Evolutionary conservation across 1,140 invertebrate genomes (phyloP).

Genomic region (Metopolophium dirhodum): DNA sequence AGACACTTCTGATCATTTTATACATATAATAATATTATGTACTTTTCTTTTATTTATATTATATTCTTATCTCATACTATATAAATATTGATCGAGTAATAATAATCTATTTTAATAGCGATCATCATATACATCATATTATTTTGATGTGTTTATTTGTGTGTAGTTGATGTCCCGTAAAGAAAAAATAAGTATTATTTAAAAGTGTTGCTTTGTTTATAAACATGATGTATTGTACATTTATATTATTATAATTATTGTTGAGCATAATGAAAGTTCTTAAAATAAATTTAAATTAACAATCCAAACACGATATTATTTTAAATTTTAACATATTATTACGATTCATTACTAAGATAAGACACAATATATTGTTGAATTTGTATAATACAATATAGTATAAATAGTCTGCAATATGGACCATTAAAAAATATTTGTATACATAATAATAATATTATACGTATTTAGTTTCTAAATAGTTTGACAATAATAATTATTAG

Average conservation of each 20-base stretch:
- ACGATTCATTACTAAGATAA: neutral
- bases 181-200: neutral
- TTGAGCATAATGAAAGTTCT: slow-evolving; percentile 29
- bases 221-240: slow-evolving; percentile 20
- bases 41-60: neutral
- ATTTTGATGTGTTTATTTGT: neutral
- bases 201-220: neutral
- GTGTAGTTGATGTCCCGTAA: neutral
- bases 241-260: neutral
- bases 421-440: neutral
- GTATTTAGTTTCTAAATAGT: neutral
- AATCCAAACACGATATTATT: neutral
- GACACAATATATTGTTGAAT: neutral
- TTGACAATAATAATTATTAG: too few species aligned
- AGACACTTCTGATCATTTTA: neutral
- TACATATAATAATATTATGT: neutral
- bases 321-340: neutral
- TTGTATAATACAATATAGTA: slow-evolving; percentile 12
- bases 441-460: neutral
- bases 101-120: neutral
- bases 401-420: neutral
- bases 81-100: neutral
- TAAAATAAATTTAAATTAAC: slow-evolving; percentile 25
- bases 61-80: neutral
- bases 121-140: neutral